Evolutionary conservation across 2,113 vertebrate species (phyloP).

Genomic region (Dicentrarchus labrax): DNA sequence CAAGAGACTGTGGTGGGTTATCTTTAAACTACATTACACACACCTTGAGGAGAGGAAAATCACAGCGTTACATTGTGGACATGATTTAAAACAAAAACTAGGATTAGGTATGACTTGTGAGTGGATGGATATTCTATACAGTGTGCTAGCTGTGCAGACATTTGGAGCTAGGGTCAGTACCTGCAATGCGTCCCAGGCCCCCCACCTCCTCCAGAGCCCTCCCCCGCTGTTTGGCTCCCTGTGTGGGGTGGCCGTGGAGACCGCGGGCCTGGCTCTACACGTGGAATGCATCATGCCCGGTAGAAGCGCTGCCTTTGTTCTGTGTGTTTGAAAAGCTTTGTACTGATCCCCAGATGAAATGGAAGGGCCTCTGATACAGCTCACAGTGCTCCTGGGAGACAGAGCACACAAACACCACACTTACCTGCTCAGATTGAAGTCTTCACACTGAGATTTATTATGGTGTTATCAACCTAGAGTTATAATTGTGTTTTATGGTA

Average conservation of each 20-base stretch:
- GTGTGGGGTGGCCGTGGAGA: slow-evolving; percentile 57
- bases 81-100: slow-evolving; percentile 12
- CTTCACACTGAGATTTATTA: slow-evolving; percentile 19
- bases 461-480: not conserved
- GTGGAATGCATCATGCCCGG: slow-evolving; percentile 81
- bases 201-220: slow-evolving; percentile 34
- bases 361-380: slow-evolving; percentile 40
- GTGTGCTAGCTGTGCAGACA: slow-evolving; percentile 61
- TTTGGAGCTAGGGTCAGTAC: slow-evolving; percentile 51
- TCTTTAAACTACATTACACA: slow-evolving; percentile 21
- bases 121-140: slow-evolving; percentile 55
- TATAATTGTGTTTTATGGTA: too few species aligned
- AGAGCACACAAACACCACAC: not conserved
- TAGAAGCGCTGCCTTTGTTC: slow-evolving; percentile 79
- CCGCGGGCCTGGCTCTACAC: slow-evolving; percentile 66
- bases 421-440: slow-evolving; percentile 20
- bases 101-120: slow-evolving; percentile 34
- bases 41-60: not conserved
- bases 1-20: not conserved
- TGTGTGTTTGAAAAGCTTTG: slow-evolving; percentile 82
- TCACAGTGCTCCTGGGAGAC: slow-evolving; percentile 18
- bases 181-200: slow-evolving; percentile 28
- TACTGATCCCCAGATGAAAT: slow-evolving; percentile 86
- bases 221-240: slow-evolving; percentile 59
- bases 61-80: not conserved